A percentile compares a stretch with the other conserved stretches of the same genome.
Conservation (phyloP, 2,797 vertebrate species). For the Poecile montanus region DNA sequence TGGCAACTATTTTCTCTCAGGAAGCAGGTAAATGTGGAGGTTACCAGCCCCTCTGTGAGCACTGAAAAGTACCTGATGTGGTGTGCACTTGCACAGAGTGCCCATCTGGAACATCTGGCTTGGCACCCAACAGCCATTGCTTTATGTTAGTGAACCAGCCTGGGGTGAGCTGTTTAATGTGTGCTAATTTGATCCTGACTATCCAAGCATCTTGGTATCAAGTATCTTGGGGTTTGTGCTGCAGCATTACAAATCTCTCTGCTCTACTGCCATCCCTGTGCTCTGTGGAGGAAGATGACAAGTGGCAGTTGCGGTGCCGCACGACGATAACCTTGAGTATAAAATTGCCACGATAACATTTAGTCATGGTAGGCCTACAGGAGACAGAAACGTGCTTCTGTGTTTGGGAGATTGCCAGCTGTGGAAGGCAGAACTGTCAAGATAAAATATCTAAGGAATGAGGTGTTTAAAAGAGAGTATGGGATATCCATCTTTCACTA, state of each 20-base stretch:
- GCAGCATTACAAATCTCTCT: background rate
- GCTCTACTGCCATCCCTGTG: background rate
- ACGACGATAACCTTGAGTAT: slow-evolving; percentile 12
- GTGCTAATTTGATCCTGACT: background rate
- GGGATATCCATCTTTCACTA: slow-evolving; percentile 65
- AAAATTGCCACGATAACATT: slow-evolving; percentile 47
- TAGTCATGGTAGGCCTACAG: slow-evolving; percentile 35
- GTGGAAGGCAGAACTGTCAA: slow-evolving; percentile 49
- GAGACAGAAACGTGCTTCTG: slow-evolving; percentile 53
- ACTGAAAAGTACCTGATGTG: background rate
- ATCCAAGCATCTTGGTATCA: background rate
- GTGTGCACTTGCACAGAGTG: background rate
- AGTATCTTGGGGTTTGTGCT: background rate
- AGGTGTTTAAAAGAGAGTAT: slow-evolving; percentile 44
- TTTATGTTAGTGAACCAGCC: background rate
- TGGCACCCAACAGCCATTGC: background rate
- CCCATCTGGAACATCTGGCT: background rate
- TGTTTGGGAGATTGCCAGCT: slow-evolving; percentile 52
- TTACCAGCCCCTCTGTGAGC: background rate
- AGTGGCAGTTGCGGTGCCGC: background rate
- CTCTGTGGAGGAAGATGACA: slow-evolving; percentile 1
- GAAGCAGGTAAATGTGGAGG: background rate
- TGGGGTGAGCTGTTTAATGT: background rate
- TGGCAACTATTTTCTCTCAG: background rate
- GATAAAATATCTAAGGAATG: slow-evolving; percentile 68